Conservation (phyloP, 2,113 vertebrate genomes). For the Forbesichthys agassizii region DNA sequence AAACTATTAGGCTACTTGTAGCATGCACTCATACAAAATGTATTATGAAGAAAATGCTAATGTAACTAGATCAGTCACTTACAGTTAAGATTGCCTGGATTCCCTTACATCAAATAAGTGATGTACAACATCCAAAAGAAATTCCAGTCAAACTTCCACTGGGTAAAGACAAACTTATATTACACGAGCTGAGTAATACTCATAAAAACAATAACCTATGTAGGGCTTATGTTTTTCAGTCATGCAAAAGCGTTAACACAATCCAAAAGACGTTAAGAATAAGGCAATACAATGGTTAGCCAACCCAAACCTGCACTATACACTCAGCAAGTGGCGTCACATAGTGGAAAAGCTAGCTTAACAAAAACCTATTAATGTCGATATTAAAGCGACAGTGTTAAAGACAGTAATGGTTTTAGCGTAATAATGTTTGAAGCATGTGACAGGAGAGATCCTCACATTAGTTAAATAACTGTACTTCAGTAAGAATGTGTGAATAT, state of each 20-base stretch:
- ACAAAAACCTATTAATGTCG: conserved; percentile 9
- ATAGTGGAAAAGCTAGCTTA: conserved; percentile 42
- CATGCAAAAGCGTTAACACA: conserved; percentile 70
- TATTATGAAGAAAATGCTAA: conserved; percentile 27
- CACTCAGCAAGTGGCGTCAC: conserved; percentile 39
- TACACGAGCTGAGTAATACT: conserved; percentile 42
- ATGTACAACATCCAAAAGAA: conserved; percentile 46
- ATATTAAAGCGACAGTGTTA: conserved; percentile 16
- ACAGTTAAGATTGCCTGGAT: not conserved
- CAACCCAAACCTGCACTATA: conserved; percentile 35
- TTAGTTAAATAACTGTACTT: conserved; percentile 29
- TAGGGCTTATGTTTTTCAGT: conserved; percentile 34
- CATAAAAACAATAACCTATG: conserved; percentile 57
- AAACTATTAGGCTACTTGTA: conserved; percentile 34
- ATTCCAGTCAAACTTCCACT: conserved; percentile 33
- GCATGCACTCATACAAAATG: conserved; percentile 59
- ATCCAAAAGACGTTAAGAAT: conserved; percentile 52
- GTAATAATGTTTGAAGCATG: conserved; percentile 12
- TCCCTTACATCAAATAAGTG: conserved; percentile 16
- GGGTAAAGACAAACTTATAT: conserved; percentile 37
- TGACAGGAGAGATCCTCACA: conserved; percentile 13
- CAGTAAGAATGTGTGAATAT: conserved; percentile 39
- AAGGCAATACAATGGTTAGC: conserved; percentile 71
- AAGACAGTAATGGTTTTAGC: conserved; percentile 21
- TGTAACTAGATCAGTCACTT: conserved; percentile 17